Percentiles rank a stretch among this genome's conserved stretches.
These are phyloP conservation scores for Heteromormyrus szaboi DNA, from an alignment of 2,797 vertebrate genomes.

Conservation along the genomic window DNA sequence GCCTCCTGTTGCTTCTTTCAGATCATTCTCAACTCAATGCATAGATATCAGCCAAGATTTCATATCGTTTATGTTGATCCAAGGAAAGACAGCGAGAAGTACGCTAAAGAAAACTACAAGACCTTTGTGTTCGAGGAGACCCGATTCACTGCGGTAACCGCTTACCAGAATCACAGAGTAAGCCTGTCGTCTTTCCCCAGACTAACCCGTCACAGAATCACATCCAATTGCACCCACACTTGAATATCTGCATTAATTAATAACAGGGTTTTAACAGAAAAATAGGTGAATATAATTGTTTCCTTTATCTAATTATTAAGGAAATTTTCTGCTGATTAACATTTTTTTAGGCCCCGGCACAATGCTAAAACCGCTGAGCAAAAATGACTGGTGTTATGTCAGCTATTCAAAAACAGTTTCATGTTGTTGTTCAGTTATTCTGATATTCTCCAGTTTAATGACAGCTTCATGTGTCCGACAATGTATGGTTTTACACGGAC, in stretches of 20 bases:
- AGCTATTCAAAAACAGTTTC: background rate
- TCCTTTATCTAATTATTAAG: background rate
- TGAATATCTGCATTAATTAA: background rate
- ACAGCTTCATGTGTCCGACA: background rate
- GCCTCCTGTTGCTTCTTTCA: slow-evolving; percentile 47
- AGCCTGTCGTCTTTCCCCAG: slow-evolving; percentile 34
- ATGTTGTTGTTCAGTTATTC: background rate
- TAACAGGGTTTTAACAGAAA: background rate
- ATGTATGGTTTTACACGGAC: background rate
- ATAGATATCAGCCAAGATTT: slow-evolving; percentile 95
- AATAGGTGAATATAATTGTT: background rate
- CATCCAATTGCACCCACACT: background rate
- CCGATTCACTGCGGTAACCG: slow-evolving; percentile 91
- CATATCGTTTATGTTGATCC: slow-evolving; percentile 98
- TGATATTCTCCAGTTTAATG: background rate
- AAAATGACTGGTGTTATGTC: background rate
- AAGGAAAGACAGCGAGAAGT: slow-evolving; percentile 94
- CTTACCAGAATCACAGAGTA: slow-evolving; percentile 97
- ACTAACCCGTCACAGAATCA: background rate
- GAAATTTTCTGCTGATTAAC: background rate
- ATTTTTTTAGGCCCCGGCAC: background rate
- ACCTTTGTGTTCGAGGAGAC: slow-evolving; percentile 97
- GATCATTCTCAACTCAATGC: slow-evolving; percentile 99
- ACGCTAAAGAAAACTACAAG: slow-evolving; percentile 95
- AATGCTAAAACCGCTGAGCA: background rate